Conservation (phyloP, 2,797 vertebrate species). For the Smutsia temminckii region DNA sequence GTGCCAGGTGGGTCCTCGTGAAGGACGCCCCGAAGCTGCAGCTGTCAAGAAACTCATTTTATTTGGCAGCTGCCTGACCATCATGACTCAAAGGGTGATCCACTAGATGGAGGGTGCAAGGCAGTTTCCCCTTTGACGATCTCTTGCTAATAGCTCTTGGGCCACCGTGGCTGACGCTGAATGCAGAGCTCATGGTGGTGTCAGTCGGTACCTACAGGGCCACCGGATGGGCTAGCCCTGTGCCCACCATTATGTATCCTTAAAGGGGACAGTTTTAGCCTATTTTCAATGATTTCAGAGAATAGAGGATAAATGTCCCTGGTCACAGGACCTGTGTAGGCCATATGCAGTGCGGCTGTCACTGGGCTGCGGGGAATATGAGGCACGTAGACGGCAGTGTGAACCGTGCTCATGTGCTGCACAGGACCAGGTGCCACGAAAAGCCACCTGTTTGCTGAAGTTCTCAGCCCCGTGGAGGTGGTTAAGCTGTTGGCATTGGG, state of each 20-base stretch:
- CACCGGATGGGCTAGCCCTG: not conserved
- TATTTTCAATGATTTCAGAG: conserved; percentile 33
- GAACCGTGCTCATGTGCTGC: not conserved
- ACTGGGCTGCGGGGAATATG: not conserved
- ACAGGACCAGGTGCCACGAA: not conserved
- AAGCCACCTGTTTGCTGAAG: not conserved
- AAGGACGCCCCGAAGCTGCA: too few species aligned
- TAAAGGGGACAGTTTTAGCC: not conserved
- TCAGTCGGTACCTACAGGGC: not conserved
- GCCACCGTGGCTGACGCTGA: not conserved
- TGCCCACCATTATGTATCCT: not conserved
- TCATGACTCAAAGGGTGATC: not conserved
- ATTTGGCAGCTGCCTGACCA: not conserved
- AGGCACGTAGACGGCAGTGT: not conserved
- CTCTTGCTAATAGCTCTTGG: not conserved
- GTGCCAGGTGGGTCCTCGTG: too few species aligned
- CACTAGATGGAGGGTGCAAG: not conserved
- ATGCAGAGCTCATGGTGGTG: not conserved
- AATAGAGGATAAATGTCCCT: not conserved
- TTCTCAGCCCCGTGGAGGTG: not conserved
- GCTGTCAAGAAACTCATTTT: conserved; percentile 10
- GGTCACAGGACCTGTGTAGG: not conserved
- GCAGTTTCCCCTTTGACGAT: not conserved
- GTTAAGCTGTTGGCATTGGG: not conserved
- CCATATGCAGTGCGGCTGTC: not conserved